Base-by-base conservation (phyloP, 1,140 invertebrate genomes). In the Eupristina koningsbergeri region DNA sequence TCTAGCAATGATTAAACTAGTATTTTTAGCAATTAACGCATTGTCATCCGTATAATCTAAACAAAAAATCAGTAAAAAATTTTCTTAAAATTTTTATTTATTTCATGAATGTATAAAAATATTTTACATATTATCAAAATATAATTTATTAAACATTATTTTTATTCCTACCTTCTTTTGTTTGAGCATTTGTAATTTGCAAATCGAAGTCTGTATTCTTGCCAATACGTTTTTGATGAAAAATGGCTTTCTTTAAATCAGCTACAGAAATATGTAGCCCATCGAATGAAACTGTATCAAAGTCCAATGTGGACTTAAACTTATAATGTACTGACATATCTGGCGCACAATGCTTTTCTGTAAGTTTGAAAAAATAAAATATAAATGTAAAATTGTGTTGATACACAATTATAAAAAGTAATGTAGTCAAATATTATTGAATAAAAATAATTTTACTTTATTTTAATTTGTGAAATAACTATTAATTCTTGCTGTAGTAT, bases 271-370 rank as follows among this genome's bases (percentile, higher is more conserved):
- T 99, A 90, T 98, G 96, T 47, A 99, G 93, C 67, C 98, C 98
- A 95, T 99, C 98, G 91, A 99, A 99, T 34, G 97, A 98, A 69
- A 99, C 96, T 8, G 98, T 98, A 90, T 99, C 98, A 93, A 96
- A 98, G 89, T 98, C 97, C 87, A 98, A 94, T 75, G 97, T 96
- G 88, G 97, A 98, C 93, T 99, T 99, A 91, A 99, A 99, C 93
- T 99, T 99, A 93, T 99, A 99, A 93, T 99, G 98, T 83, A 99
- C 97, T 88, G 98, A 99, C 96, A 98, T 98, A 88, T 91, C 89
- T 84, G 75, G 63, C 87, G 81, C 75, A 86, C 75, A 87, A 86
- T 87, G 83, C 88, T 91, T 77, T 67, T 76, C 79, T 85, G 64
- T 53, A 85, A 85, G 26, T 75, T 64, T 64, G 47, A 86, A 86